Evolutionary conservation across 2,797 vertebrate species (phyloP).

Genomic region (Gymnodraco acuticeps): DNA sequence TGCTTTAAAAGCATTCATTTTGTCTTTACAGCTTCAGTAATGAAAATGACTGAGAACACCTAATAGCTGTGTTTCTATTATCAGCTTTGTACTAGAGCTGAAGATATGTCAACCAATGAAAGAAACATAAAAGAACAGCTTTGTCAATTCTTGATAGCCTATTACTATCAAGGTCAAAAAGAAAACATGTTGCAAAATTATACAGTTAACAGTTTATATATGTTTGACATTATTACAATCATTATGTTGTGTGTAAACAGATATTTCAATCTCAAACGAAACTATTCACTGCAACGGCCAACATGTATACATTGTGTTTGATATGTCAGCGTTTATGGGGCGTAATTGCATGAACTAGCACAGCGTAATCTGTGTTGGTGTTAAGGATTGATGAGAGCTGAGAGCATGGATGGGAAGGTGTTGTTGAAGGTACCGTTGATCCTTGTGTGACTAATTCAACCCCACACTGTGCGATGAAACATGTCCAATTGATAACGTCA

Average conservation of each 20-base stretch:
- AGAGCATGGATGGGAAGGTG: constrained; percentile 20
- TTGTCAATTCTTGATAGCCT: background rate
- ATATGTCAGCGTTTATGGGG: constrained; percentile 15
- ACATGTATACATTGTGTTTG: background rate
- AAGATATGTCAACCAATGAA: background rate
- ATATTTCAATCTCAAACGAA: background rate
- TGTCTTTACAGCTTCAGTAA: background rate
- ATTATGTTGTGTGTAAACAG: background rate
- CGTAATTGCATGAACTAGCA: constrained; percentile 14
- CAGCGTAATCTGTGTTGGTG: constrained; percentile 24
- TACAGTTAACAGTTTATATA: background rate
- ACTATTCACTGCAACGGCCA: background rate
- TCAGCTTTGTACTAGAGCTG: background rate
- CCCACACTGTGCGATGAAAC: constrained; percentile 55
- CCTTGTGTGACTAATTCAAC: constrained; percentile 55
- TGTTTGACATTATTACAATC: background rate
- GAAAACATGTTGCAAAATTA: background rate
- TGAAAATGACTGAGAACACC: too few species aligned
- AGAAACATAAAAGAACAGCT: background rate
- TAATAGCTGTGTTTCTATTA: too few species aligned
- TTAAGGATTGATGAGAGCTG: constrained; percentile 37
- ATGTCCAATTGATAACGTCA: constrained; percentile 60
- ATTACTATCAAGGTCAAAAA: background rate
- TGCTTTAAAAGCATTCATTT: too few species aligned
- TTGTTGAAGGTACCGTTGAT: constrained; percentile 40